Evolutionary conservation across 2,888 invertebrate species (phyloP), one percentile per base, ranked within the genome.

Genomic region (Terebella lapidaria): DNA sequence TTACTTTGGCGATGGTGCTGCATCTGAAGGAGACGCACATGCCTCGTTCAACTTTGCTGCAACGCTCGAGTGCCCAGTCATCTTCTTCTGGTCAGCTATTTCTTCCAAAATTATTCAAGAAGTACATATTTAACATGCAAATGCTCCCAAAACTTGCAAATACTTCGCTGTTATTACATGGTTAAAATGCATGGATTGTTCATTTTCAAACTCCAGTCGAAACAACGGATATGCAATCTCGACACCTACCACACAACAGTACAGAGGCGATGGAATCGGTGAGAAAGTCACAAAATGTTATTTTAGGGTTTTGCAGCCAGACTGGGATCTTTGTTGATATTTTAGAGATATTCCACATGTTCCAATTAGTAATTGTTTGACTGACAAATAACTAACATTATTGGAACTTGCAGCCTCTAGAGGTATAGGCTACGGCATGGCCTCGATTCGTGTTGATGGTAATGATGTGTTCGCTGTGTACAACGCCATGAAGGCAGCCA

Each of bases 191-290:
- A n/a, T n/a, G n/a, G n/a, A n/a, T n/a, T n/a, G n/a, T n/a, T n/a
- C n/a, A n/a, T n/a, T n/a, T n/a, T n/a, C n/a, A n/a, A n/a, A n/a
- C n/a, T n/a, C 30, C 72, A 84, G 93, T 79, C 89, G 96, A 71
- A 99, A 99, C 83, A 99, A 99, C 81, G 96, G 94, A 1, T 99
- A 93, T 82, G 99, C 99, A 0, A 99, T 99, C 72, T 96, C 96
- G 0, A 99, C 99, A 0, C 93, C 96, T 0, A 87, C 90, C 0
- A 82, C 83, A 59, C 95, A 99, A 74, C 99, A 99, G 79, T 97
- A 95, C 80, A 86, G 87, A 69, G 97, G 99, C 0, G 97, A 99
- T 82, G 99, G 96, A 15, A 90, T 99, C 67, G 95, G 81, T 80
- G 66, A n/a, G n/a, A n/a, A n/a, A n/a, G n/a, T n/a, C n/a, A n/a